A percentile compares a stretch with the other conserved stretches of the same genome.
Conservation (phyloP, 2,888 invertebrate species). For the Chloroclysta siterata region DNA sequence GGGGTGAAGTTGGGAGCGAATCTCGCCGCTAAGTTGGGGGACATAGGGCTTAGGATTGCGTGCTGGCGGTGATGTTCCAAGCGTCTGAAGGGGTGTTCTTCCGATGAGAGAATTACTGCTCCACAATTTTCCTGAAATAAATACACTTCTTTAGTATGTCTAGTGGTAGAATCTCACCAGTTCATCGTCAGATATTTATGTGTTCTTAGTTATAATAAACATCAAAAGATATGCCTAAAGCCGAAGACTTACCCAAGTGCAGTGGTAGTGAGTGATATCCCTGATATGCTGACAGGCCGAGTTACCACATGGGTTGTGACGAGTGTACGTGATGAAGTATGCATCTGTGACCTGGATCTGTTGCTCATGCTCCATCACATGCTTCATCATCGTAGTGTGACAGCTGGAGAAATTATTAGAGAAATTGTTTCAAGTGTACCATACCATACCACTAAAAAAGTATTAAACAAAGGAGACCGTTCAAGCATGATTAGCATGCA, state of each 20-base stretch:
- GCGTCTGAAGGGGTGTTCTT: constrained; percentile 91
- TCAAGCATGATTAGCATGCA: no score
- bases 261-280: constrained; percentile 94
- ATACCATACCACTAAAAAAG: no score
- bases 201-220: neutral
- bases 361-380: constrained; percentile 94
- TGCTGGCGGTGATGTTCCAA: constrained; percentile 95
- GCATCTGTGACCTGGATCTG: constrained; percentile 94
- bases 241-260: constrained; percentile 89
- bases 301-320: constrained; percentile 87
- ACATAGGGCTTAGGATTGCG: constrained; percentile 88
- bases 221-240: neutral
- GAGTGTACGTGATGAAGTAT: constrained; percentile 88
- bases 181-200: no score
- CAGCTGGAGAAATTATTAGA: constrained; percentile 63
- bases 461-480: no score
- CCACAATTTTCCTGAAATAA: constrained; percentile 89
- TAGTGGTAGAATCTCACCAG: no score
- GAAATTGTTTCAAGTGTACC: neutral
- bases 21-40: constrained; percentile 83
- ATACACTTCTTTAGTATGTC: constrained; percentile 2
- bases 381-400: constrained; percentile 91
- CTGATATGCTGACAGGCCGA: constrained; percentile 90
- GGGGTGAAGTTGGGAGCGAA: constrained; percentile 84
- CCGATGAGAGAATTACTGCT: constrained; percentile 89